Evolutionary conservation across 1,140 invertebrate genomes (phyloP), one percentile per base, ranked within the genome.

Genomic region (Camponotus floridanus): DNA sequence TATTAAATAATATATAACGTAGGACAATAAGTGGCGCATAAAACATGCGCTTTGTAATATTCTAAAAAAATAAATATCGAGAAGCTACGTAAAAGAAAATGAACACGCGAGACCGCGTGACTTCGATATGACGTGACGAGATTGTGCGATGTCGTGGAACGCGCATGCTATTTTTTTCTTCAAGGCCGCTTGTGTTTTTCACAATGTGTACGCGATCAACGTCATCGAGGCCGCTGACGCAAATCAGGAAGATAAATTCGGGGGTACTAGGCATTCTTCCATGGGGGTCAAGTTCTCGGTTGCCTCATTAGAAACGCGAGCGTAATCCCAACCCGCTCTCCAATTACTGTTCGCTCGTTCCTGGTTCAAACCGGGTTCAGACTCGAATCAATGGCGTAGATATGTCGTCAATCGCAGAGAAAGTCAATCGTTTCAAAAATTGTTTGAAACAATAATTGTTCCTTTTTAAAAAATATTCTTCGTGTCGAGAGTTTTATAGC

Each of bases 221-320:
- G 39, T 55, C 15, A n/a, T 13, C 36, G 21, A 45, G 15, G 15
- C 31, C 6, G 36, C 3, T 26, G 39, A 59, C 67, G 51, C n/a
- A 76, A 86, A 83, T 61, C 73, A 51, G 9, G n/a, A 59, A 87
- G 88, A 90, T 86, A 87, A 87, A 86, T 86, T 91, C 61, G 64
- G 73, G 86, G 80, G 76, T 64, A 81, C 78, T 45, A 83, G 76
- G 57, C 87, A 88, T 90, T 81, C 78, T 89, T 90, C 31, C 71
- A 62, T 76, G 59, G 76, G 89, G 92, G 92, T 93, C 92, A 93
- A 93, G 92, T 93, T 93, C 92, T 93, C 84, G 91, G 92, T 91
- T 89, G 92, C 86, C 91, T 93, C 92, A 92, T 93, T 93, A 93
- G 92, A 92, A 92, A 92, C 88, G 89, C 91, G 89, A 92, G 86